Evolutionary conservation across 1,140 invertebrate genomes (phyloP), one percentile per base, ranked within the genome.

Genomic region (Patella vulgata): DNA sequence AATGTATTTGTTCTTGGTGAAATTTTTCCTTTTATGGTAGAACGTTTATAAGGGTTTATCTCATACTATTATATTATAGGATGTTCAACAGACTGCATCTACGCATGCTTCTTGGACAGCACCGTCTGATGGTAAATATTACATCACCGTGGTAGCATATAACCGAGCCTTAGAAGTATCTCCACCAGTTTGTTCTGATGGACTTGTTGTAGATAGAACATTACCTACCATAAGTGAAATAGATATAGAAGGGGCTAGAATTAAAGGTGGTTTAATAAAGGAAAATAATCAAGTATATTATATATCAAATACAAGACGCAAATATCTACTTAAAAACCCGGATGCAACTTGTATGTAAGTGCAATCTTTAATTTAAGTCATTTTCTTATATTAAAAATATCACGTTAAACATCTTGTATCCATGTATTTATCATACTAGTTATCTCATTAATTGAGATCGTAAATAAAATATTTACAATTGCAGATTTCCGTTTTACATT

Each of bases 171-270:
- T 70, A 8, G 73, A 66, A 33, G 39, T 36, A 9, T 67, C 63
- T 39, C 23, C 30, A 2, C 61, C 73, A 12, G 73, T 74, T 28
- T 75, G 73, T 57, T 75, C 73, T 44, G 73, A 75, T 57, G 73
- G 73, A 11, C 53, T 75, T 14, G 57, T 48, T 9, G 60, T 72
- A 31, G 65, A 68, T 36, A 53, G 14, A 14, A 30, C 43, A 23
- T 28, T 46, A 12, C 60, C 69, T 30, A 14, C 23, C 1, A 31
- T 74, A 1, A 23, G 9, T 11, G 47, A 68, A 12, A 57, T 74
- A 46, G 52, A 39, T 14, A 40, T 73, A 27, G 17, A 54, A 3
- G 61, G 58, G 27, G 62, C 56, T 12, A 46, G 51, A 11, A 58
- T 63, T 14, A 56, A 27, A 12, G 52, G 42, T n/a, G 67, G 70